Evolutionary conservation across 2,797 vertebrate species (phyloP), one percentile per base, ranked within the genome.

Genomic region (Hippoglossus hippoglossus): DNA sequence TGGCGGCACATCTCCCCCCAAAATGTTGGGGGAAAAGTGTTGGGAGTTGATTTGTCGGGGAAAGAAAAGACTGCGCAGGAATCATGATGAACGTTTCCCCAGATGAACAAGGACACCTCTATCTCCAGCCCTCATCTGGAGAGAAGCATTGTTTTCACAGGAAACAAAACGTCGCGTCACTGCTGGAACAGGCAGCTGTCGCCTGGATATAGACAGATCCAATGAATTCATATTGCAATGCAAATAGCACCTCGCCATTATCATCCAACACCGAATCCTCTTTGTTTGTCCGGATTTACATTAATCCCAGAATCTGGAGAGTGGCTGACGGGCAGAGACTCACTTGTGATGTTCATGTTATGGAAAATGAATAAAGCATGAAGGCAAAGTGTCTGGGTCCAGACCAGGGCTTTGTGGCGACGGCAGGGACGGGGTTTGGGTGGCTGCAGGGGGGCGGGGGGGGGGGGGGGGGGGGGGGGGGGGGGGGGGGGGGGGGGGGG

Each of bases 351-450:
- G 76, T 80, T 79, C 75, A 86, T 82, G 86, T 81, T 84, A 86
- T 84, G 55, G 81, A 77, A 80, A 65, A 87, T 92, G 87, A 92
- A 93, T 90, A 88, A 92, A 54, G 84, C 79, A 90, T 89, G 89
- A 84, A 72, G 79, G 26, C 8, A 31, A 87, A 87, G 81, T 76
- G 81, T 87, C 83, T 84, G 81, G 84, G 85, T 81, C 83, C 75
- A 63, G 69, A 66, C 44, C n/a, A 12, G 16, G 75, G 79, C 71
- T 82, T 79, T 76, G 63, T 58, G 77, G 53, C 49, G 71, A 52
- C 53, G 59, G 63, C 52, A 44, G 53, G 63, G 56, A 41, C 15
- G 51, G 51, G 80, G 49, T 39, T 39, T 53, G 61, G 63, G 79
- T 69, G 72, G 51, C 57, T 41, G 12, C 39, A 41, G 39, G 39